A percentile compares a stretch with the other conserved stretches of the same genome.
Evolutionary conservation across 2,888 invertebrate genomes (phyloP).

Genomic region (Meiosimyza platycephala): DNA sequence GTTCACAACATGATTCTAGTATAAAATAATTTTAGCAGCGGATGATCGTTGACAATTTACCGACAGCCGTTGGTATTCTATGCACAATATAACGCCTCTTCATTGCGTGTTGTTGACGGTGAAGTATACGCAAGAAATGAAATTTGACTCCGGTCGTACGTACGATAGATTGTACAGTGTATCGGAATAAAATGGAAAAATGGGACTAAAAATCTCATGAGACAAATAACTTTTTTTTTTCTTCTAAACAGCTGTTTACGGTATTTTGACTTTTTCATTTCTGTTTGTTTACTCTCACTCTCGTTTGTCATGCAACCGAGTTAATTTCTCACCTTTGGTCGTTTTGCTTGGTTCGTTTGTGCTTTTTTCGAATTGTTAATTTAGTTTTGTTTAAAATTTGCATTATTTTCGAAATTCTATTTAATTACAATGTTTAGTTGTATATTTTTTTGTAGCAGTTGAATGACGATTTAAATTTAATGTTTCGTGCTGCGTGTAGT

Average conservation of each 20-base stretch:
- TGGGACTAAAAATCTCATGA: no score
- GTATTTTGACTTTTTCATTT: background rate
- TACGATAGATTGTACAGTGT: no score
- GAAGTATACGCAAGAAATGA: no score
- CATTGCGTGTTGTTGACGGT: no score
- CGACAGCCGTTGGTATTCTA: no score
- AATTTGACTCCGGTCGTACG: no score
- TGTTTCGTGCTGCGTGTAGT: background rate
- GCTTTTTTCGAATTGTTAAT: background rate
- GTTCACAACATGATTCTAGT: no score
- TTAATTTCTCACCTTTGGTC: background rate
- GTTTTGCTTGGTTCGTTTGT: slow-evolving; percentile 5
- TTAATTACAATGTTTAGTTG: slow-evolving; percentile 11
- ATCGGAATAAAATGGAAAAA: no score
- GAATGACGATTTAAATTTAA: background rate
- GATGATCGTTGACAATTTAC: no score
- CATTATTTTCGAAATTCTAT: slow-evolving; percentile 14
- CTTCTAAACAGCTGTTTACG: background rate
- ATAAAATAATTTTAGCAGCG: no score
- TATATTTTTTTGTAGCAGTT: slow-evolving; percentile 12
- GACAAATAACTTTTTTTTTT: background rate
- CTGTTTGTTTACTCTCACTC: background rate
- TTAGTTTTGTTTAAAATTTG: slow-evolving; percentile 10
- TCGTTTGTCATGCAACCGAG: background rate
- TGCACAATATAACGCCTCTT: no score